phyloP scores from a whole-genome alignment of 2,113 vertebrate genomes.

The Erythrolamprus reginae region DNA sequence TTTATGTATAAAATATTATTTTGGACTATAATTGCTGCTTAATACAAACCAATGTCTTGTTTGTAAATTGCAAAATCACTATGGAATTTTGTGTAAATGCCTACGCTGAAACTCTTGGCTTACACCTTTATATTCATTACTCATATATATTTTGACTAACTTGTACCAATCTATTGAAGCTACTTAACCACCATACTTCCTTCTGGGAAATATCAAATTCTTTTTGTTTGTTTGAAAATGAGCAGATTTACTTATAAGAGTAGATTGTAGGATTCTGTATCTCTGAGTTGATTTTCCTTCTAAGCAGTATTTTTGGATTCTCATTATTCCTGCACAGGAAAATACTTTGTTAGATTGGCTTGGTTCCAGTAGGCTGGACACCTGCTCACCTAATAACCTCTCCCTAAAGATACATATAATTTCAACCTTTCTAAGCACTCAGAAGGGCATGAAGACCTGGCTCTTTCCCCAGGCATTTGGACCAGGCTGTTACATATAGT shows the following conservation, averaged over 20 bases:
- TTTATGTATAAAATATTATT: conserved; percentile 31
- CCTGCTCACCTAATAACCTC: background rate
- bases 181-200: background rate
- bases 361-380: background rate
- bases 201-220: background rate
- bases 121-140: background rate
- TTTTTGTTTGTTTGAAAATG: background rate
- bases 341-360: background rate
- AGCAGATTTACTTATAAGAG: background rate
- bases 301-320: background rate
- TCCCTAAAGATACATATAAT: background rate
- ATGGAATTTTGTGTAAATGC: background rate
- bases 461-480: background rate
- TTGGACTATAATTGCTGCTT: conserved; percentile 41
- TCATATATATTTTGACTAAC: background rate
- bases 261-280: background rate
- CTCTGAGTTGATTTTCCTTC: background rate
- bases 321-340: background rate
- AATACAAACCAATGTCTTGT: conserved; percentile 32
- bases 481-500: background rate
- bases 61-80: conserved; percentile 35
- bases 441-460: background rate
- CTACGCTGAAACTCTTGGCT: conserved; percentile 3
- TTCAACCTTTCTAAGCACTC: background rate
- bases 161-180: background rate